phyloP scores from a whole-genome alignment of 2,888 invertebrate species.

The Netelia inedita region DNA sequence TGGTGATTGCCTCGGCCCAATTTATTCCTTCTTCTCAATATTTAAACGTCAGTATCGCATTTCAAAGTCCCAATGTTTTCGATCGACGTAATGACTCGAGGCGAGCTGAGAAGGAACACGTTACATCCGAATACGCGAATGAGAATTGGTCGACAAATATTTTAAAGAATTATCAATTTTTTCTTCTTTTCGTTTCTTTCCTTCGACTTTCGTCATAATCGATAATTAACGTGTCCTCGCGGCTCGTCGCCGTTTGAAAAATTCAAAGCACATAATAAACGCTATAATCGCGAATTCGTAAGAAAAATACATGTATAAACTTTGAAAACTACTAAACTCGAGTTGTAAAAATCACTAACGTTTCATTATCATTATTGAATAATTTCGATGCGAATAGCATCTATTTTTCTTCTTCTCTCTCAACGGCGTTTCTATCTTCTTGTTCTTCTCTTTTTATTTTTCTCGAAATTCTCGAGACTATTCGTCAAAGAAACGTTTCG shows the following conservation, averaged over 20 bases:
- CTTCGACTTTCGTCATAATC: neutral
- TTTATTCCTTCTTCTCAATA: neutral
- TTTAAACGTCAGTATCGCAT: neutral
- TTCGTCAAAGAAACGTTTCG: neutral
- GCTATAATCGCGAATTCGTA: conserved; percentile 55
- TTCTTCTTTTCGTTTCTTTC: conserved; percentile 10
- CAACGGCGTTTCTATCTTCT: conserved; percentile 17
- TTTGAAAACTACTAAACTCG: conserved; percentile 46
- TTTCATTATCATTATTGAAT: conserved; percentile 8
- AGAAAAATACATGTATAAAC: conserved; percentile 64
- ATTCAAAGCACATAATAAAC: conserved; percentile 60
- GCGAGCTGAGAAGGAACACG: conserved; percentile 55
- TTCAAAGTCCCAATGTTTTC: conserved; percentile 11
- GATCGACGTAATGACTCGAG: conserved; percentile 48
- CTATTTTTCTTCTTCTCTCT: neutral
- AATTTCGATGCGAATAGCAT: conserved; percentile 9
- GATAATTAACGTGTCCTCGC: conserved; percentile 20
- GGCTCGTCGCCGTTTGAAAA: conserved; percentile 14
- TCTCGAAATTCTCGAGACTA: neutral
- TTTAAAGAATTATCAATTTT: conserved; percentile 11
- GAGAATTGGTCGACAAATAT: conserved; percentile 60
- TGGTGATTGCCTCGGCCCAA: neutral
- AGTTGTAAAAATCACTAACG: conserved; percentile 56
- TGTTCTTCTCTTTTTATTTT: conserved; percentile 11
- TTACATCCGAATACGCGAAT: conserved; percentile 46